These are phyloP conservation scores for Coregonus sp. DNA, from an alignment of 2,797 vertebrate genomes.

Conservation along the genomic window DNA sequence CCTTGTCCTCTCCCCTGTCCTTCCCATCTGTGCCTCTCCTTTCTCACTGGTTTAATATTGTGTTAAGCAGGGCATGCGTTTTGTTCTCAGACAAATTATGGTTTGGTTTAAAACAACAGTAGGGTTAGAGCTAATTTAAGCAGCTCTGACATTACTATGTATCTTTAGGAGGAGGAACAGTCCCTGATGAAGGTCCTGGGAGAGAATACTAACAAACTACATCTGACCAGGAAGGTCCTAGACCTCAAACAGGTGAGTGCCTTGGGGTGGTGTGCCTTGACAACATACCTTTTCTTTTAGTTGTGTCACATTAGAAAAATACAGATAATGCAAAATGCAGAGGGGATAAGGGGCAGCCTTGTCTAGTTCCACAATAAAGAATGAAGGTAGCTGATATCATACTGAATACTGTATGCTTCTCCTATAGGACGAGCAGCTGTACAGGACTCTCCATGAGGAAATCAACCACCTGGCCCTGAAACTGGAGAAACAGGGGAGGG, in stretches of 20 bases:
- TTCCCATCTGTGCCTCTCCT: too few relatives aligned
- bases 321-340: too few relatives aligned
- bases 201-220: slow-evolving; percentile 85
- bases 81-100: too few relatives aligned
- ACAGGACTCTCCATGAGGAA: slow-evolving; percentile 84
- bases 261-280: not conserved
- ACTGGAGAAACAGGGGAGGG: slow-evolving; percentile 86
- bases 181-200: slow-evolving; percentile 76
- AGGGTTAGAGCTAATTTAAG: not conserved
- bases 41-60: too few relatives aligned
- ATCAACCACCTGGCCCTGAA: slow-evolving; percentile 86
- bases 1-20: too few relatives aligned
- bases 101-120: too few relatives aligned
- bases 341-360: too few relatives aligned
- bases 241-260: slow-evolving; percentile 86
- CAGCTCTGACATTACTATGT: too few relatives aligned
- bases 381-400: too few relatives aligned
- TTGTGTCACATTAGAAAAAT: not conserved
- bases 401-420: slow-evolving; percentile 42
- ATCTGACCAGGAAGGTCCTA: slow-evolving; percentile 85
- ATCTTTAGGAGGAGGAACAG: slow-evolving; percentile 81
- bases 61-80: too few relatives aligned
- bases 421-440: slow-evolving; percentile 84
- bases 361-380: too few relatives aligned
- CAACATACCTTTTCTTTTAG: not conserved